Conservation (phyloP, 2,888 invertebrate genomes). For the Drosophila kanekoi region DNA sequence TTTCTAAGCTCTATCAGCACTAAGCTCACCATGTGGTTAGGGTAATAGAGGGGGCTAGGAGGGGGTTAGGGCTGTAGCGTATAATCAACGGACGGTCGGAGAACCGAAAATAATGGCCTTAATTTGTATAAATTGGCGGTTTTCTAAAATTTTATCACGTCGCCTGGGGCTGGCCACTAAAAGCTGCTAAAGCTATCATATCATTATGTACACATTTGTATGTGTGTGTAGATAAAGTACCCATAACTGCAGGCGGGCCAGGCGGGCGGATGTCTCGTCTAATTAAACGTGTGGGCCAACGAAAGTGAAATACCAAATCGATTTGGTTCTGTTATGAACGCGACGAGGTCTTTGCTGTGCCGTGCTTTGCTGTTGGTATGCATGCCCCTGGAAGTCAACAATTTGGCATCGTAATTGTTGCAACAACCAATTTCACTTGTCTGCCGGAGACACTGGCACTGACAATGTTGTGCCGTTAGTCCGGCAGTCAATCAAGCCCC, state of each 20-base stretch:
- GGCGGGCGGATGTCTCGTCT: slow-evolving; percentile 25
- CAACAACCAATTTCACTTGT: slow-evolving; percentile 70
- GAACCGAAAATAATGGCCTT: slow-evolving; percentile 64
- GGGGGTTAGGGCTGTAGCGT: slow-evolving; percentile 18
- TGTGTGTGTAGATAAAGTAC: slow-evolving; percentile 1
- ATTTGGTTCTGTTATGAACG: slow-evolving; percentile 33
- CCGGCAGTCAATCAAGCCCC: slow-evolving; percentile 57
- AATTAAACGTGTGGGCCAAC: slow-evolving; percentile 61
- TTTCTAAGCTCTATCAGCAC: slow-evolving; percentile 55
- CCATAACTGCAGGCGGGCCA: slow-evolving; percentile 28
- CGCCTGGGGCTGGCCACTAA: slow-evolving; percentile 52
- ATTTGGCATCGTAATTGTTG: slow-evolving; percentile 58
- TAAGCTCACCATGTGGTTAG: slow-evolving; percentile 3
- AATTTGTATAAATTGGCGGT: slow-evolving; percentile 75
- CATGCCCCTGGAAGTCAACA: slow-evolving; percentile 52
- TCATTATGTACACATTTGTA: slow-evolving; percentile 1
- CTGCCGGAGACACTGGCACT: slow-evolving; percentile 42
- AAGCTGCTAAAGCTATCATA: slow-evolving; percentile 45
- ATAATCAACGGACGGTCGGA: slow-evolving; percentile 46
- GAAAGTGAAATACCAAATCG: slow-evolving; percentile 71
- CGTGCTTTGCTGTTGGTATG: slow-evolving; percentile 3
- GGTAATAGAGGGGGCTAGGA: not conserved
- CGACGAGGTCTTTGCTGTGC: not conserved
- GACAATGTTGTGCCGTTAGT: slow-evolving; percentile 70
- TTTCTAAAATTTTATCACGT: slow-evolving; percentile 81